Evolutionary conservation across 2,888 invertebrate species (phyloP).

Genomic region (Cantharis flavilabris): DNA sequence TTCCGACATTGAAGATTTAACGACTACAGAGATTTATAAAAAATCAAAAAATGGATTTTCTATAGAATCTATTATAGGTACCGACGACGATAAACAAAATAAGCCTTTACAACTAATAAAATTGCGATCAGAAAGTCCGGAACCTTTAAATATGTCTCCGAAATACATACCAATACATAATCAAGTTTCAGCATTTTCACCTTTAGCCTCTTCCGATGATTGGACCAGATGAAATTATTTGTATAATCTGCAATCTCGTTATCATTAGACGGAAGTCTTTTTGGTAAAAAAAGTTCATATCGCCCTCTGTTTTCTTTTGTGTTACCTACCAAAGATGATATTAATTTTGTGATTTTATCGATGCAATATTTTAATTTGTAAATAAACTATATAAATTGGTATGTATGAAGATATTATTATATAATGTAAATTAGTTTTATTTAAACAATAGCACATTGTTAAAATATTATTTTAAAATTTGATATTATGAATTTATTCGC

Average conservation of each 20-base stretch:
- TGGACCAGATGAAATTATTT: conserved; percentile 67
- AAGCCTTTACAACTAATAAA: conserved; percentile 41
- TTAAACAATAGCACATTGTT: conserved; percentile 1
- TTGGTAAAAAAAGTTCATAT: not conserved
- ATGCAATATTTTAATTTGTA: conserved; percentile 22
- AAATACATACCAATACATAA: conserved; percentile 51
- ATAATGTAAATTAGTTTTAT: conserved; percentile 3
- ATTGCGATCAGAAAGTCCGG: conserved; percentile 40
- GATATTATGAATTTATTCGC: not conserved
- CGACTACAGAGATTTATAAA: conserved; percentile 56
- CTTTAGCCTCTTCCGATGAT: conserved; percentile 64
- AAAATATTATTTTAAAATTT: not conserved
- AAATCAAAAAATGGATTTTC: conserved; percentile 66
- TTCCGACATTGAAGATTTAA: conserved; percentile 48
- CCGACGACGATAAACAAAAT: conserved; percentile 38
- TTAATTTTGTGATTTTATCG: conserved; percentile 26
- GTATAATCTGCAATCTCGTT: conserved; percentile 3
- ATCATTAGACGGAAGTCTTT: conserved; percentile 8
- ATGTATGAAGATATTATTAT: not conserved
- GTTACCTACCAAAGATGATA: conserved; percentile 28
- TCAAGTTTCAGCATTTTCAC: conserved; percentile 72
- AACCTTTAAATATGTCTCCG: conserved; percentile 36
- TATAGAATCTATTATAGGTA: conserved; percentile 66
- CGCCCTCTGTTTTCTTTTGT: not conserved
- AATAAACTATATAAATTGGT: conserved; percentile 5